Percentiles rank a stretch among this genome's conserved stretches.
Evolutionary conservation across 92 coral and sea anemone species (phyloP).

Genomic region (Anthopleura xanthogrammica): DNA sequence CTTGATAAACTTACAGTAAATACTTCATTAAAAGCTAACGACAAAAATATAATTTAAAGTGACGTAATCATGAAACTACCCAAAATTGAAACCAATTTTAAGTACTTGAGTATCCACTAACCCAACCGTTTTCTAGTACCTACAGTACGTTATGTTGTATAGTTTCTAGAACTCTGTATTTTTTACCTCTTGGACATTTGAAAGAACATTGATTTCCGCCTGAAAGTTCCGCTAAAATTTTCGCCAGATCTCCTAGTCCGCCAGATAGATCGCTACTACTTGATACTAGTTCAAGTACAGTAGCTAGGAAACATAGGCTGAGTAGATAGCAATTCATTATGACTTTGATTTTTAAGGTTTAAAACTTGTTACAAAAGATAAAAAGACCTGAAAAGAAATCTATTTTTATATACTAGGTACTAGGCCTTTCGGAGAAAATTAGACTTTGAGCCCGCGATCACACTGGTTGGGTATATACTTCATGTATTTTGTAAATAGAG

Average conservation of each 20-base stretch:
- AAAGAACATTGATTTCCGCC: conserved; percentile 73
- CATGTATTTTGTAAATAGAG: not conserved
- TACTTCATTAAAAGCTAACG: too few relatives aligned
- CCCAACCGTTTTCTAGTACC: too few relatives aligned
- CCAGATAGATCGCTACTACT: conserved; percentile 35
- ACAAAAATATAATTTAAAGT: too few relatives aligned
- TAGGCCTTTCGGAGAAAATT: not conserved
- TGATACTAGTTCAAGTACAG: conserved; percentile 22
- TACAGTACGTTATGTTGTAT: not conserved
- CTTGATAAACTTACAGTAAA: too few relatives aligned
- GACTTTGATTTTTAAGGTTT: not conserved
- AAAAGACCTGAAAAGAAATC: not conserved
- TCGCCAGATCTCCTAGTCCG: conserved; percentile 77
- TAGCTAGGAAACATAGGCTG: conserved; percentile 2
- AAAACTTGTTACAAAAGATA: not conserved
- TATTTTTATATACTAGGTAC: not conserved
- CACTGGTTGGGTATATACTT: conserved; percentile 8
- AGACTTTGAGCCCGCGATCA: conserved; percentile 25
- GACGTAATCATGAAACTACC: too few relatives aligned
- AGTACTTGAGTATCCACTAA: too few relatives aligned
- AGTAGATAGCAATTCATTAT: not conserved
- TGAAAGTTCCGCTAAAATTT: conserved; percentile 72
- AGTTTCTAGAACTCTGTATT: not conserved
- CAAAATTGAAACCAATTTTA: too few relatives aligned
- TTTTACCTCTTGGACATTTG: conserved; percentile 71